These are phyloP conservation scores for Hippopotamyrus pictus DNA, from an alignment of 2,797 vertebrate genomes.

Conservation along the genomic window DNA sequence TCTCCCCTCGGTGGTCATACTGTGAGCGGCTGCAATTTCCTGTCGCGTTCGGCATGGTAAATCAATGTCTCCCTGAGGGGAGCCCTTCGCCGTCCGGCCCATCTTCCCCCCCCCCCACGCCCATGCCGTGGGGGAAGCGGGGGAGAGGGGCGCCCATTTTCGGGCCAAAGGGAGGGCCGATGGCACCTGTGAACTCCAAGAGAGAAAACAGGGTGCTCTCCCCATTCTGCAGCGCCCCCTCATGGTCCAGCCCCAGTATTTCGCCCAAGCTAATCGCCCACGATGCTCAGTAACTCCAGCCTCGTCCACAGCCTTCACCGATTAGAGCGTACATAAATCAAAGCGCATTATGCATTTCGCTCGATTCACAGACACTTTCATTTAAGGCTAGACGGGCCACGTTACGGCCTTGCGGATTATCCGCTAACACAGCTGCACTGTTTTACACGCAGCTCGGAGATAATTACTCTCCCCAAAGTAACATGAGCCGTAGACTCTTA, in stretches of 20 bases:
- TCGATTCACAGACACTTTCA: not conserved
- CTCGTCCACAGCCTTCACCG: not conserved
- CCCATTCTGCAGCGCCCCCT: not conserved
- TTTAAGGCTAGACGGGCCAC: not conserved
- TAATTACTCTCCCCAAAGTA: not conserved
- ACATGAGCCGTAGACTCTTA: not conserved
- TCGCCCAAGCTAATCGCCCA: not conserved
- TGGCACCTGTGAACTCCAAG: not conserved
- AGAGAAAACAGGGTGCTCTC: not conserved
- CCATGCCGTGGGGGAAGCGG: not conserved
- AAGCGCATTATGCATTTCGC: not conserved
- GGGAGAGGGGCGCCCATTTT: not conserved
- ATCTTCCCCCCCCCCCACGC: not conserved
- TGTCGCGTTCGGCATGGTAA: conserved; percentile 22
- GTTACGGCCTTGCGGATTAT: conserved; percentile 2
- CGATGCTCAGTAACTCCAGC: not conserved
- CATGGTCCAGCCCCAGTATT: not conserved
- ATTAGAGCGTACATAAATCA: not conserved
- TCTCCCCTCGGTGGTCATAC: conserved; percentile 16
- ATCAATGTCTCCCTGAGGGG: conserved; percentile 22
- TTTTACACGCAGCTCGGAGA: not conserved
- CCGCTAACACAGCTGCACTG: not conserved
- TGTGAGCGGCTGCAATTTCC: conserved; percentile 30
- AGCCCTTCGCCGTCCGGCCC: not conserved
- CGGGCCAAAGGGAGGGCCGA: not conserved